Evolutionary conservation across 2,797 vertebrate genomes (phyloP).

Genomic region (Tokudaia muenninki): DNA sequence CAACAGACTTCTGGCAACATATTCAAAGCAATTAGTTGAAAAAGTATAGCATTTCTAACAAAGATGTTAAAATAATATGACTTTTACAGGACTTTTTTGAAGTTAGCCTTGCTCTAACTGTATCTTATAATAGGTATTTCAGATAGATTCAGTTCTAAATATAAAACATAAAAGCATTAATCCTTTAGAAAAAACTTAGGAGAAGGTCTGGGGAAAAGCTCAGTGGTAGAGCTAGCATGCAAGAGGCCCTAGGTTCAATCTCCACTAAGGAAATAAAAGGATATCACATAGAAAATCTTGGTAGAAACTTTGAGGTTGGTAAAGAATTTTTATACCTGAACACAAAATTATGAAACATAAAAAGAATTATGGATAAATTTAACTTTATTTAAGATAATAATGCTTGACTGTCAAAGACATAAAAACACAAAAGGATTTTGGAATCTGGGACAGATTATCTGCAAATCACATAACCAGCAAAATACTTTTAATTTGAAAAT

Average conservation of each 20-base stretch:
- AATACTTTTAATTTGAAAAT: not conserved
- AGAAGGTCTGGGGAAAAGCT: not conserved
- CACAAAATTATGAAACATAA: not conserved
- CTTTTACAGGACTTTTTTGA: not conserved
- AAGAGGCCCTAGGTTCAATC: not conserved
- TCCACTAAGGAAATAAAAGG: not conserved
- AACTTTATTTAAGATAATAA: constrained; percentile 41
- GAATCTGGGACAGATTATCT: not conserved
- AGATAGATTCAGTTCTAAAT: not conserved
- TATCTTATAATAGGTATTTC: not conserved
- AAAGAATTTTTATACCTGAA: not conserved
- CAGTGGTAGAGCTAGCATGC: not conserved
- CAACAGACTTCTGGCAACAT: not conserved
- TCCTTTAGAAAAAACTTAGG: not conserved
- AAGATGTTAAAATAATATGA: not conserved
- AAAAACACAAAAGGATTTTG: not conserved
- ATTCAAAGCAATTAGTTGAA: constrained; percentile 2
- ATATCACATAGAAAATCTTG: not conserved
- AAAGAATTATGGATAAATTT: not conserved
- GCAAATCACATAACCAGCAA: not conserved
- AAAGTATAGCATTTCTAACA: not conserved
- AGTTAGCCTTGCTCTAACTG: not conserved
- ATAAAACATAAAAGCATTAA: not conserved
- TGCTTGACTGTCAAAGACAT: not conserved
- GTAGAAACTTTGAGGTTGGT: not conserved